These are phyloP conservation scores for Sorex maritimensis DNA, from an alignment of 2,797 vertebrate species.

Conservation along the genomic window DNA sequence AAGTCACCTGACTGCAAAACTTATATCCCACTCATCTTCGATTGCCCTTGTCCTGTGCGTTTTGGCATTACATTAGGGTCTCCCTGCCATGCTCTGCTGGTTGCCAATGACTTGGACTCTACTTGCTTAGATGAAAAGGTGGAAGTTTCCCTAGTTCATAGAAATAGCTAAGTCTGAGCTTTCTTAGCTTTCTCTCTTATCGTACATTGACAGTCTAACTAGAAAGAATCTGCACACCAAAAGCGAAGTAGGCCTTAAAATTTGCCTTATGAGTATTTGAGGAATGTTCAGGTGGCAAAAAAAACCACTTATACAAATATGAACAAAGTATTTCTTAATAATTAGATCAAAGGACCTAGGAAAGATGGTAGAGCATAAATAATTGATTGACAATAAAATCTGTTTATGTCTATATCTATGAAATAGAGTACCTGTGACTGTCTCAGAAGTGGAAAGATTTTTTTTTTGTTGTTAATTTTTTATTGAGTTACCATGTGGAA, in stretches of 20 bases:
- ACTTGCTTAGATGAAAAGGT: background rate
- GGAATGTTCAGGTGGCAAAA: background rate
- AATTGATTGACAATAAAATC: slow-evolving; percentile 18
- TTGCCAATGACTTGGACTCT: background rate
- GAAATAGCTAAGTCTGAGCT: background rate
- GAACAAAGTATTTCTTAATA: background rate
- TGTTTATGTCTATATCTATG: background rate
- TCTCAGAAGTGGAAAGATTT: slow-evolving; percentile 18
- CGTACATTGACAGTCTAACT: background rate
- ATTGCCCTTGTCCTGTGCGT: no score
- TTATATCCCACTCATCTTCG: background rate
- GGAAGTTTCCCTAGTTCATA: background rate
- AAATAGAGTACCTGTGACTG: background rate
- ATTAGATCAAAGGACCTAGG: background rate
- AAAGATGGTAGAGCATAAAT: background rate
- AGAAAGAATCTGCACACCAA: background rate
- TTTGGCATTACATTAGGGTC: background rate
- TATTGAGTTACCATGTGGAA: no score
- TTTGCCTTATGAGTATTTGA: background rate
- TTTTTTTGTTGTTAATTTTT: no score
- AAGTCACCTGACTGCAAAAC: background rate
- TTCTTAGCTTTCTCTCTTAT: background rate
- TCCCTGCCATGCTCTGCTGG: background rate
- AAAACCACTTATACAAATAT: slow-evolving; percentile 1
- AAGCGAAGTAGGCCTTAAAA: background rate